Conservation (phyloP, 1,140 invertebrate genomes). For the Diuraphis noxia region DNA sequence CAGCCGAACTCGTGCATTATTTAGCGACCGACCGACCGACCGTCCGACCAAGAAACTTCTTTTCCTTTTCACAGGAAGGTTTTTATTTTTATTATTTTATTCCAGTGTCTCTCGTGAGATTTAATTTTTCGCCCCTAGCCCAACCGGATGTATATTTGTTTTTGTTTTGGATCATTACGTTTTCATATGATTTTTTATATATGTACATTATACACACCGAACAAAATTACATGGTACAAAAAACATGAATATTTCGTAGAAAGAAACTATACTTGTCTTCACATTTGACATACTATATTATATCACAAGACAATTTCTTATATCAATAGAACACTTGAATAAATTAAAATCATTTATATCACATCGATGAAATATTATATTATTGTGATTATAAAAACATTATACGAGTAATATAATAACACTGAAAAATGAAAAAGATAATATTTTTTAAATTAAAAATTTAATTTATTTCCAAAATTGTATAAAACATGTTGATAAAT, state of each 20-base stretch:
- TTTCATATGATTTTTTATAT: constrained; percentile 36
- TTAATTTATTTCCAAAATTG: neutral
- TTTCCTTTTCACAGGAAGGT: constrained; percentile 43
- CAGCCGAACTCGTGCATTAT: constrained; percentile 52
- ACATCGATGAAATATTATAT: neutral
- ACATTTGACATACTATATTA: neutral
- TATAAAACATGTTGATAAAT: neutral
- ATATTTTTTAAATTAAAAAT: neutral
- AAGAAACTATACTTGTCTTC: neutral
- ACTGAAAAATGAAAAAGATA: neutral
- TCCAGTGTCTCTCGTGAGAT: constrained; percentile 20
- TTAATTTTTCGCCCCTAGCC: constrained; percentile 29
- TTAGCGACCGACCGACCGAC: constrained; percentile 46
- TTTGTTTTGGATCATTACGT: constrained; percentile 14
- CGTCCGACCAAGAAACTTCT: constrained; percentile 50
- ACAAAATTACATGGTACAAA: neutral
- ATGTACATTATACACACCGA: neutral
- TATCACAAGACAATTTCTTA: neutral
- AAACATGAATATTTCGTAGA: neutral
- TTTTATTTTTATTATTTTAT: constrained; percentile 49
- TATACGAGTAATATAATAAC: neutral
- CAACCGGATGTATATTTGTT: constrained; percentile 35
- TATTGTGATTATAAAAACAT: neutral
- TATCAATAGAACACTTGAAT: neutral
- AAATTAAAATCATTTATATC: neutral